phyloP scores from a whole-genome alignment of 2,113 vertebrate genomes.

The Syngnathoides biaculeatus region DNA sequence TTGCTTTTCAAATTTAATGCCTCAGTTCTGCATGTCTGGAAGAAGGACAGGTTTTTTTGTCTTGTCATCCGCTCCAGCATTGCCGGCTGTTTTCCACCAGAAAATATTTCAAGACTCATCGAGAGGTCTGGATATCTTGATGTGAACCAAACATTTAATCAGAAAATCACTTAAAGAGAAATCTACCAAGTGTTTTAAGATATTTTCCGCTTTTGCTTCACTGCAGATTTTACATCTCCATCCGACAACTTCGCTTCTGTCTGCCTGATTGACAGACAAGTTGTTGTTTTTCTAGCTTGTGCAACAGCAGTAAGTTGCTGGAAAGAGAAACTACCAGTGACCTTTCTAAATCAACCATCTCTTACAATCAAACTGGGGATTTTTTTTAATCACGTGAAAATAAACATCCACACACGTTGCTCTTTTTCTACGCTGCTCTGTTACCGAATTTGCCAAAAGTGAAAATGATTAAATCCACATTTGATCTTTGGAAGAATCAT shows the following conservation, averaged over 20 bases:
- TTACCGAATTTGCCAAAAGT: slow-evolving; percentile 12
- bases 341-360: neutral
- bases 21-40: neutral
- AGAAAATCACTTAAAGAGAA: slow-evolving; percentile 6
- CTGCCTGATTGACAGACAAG: slow-evolving; percentile 4
- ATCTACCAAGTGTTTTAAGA: slow-evolving; percentile 17
- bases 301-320: neutral
- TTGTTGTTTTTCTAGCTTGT: slow-evolving; percentile 9
- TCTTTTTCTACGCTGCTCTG: slow-evolving; percentile 16
- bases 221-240: slow-evolving; percentile 22
- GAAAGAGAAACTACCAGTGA: neutral
- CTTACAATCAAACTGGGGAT: slow-evolving; percentile 3
- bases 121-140: slow-evolving; percentile 12
- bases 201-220: slow-evolving; percentile 9
- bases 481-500: slow-evolving; percentile 25
- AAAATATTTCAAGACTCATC: slow-evolving; percentile 10
- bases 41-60: neutral
- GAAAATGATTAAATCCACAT: slow-evolving; percentile 31
- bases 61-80: slow-evolving; percentile 5
- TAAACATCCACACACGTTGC: slow-evolving; percentile 8
- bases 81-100: slow-evolving; percentile 6
- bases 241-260: slow-evolving; percentile 18
- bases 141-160: slow-evolving; percentile 10
- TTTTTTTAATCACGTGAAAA: slow-evolving; percentile 10
- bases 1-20: neutral